Evolutionary conservation across 2,797 vertebrate genomes (phyloP).

Genomic region (Rhabdomys pumilio): DNA sequence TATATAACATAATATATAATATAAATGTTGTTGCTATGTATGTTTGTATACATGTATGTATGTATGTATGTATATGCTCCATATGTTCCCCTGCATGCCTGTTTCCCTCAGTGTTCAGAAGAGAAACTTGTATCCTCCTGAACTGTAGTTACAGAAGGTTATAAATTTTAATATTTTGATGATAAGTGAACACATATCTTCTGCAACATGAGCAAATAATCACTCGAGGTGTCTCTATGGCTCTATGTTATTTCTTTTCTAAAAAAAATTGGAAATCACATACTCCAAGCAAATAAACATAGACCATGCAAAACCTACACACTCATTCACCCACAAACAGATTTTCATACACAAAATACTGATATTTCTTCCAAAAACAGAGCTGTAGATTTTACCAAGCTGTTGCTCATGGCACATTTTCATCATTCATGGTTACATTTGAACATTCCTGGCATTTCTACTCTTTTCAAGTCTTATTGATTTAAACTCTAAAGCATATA

Average conservation of each 20-base stretch:
- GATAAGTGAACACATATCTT: neutral
- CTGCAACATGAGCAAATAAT: neutral
- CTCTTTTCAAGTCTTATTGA: slow-evolving; percentile 66
- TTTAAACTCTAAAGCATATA: slow-evolving; percentile 74
- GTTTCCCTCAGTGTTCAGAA: neutral
- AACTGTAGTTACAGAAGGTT: neutral
- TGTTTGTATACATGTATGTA: neutral
- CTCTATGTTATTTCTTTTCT: neutral
- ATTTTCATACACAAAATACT: slow-evolving; percentile 49
- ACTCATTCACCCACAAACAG: neutral
- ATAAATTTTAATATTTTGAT: neutral
- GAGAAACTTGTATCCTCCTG: neutral
- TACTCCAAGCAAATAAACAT: neutral
- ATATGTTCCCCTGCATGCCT: too few species aligned
- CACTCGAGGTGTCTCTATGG: neutral
- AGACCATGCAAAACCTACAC: neutral
- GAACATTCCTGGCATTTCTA: slow-evolving; percentile 76
- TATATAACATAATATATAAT: too few species aligned
- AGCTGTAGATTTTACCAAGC: slow-evolving; percentile 11
- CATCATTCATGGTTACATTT: slow-evolving; percentile 75
- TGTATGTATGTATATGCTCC: neutral
- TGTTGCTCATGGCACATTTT: slow-evolving; percentile 55
- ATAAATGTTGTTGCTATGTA: neutral
- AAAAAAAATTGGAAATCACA: neutral
- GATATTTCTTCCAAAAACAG: slow-evolving; percentile 9